phyloP scores from a whole-genome alignment of 2,888 invertebrate genomes.

The Rhamnusium bicolor region DNA sequence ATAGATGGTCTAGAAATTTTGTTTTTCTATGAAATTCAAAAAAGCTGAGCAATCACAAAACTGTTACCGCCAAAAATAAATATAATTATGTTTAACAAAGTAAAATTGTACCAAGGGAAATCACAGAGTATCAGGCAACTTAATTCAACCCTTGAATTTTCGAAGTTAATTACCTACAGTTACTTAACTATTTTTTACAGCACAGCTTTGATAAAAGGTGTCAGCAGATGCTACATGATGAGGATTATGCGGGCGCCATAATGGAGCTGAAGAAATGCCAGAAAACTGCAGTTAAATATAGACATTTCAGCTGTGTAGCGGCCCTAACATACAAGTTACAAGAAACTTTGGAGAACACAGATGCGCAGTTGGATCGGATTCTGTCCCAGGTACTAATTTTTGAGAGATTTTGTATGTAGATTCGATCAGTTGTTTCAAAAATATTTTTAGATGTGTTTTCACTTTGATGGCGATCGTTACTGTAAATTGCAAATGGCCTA shows the following conservation, averaged over 20 bases:
- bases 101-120: no score
- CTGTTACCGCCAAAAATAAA: no score
- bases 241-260: slow-evolving; percentile 92
- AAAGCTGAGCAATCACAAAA: no score
- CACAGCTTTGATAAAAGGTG: slow-evolving; percentile 89
- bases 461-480: slow-evolving; percentile 87
- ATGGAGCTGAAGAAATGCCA: slow-evolving; percentile 91
- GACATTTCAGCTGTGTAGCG: slow-evolving; percentile 93
- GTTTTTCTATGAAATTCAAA: no score
- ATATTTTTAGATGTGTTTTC: slow-evolving; percentile 74
- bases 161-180: no score
- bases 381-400: slow-evolving; percentile 79
- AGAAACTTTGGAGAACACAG: slow-evolving; percentile 92
- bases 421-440: no score
- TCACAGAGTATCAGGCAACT: no score
- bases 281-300: slow-evolving; percentile 86
- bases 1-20: no score
- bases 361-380: slow-evolving; percentile 91
- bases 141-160: no score
- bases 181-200: slow-evolving; percentile 72
- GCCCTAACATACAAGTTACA: slow-evolving; percentile 89
- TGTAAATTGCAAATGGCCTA: slow-evolving; percentile 91
- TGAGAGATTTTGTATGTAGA: neutral
- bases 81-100: no score
- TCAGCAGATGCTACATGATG: slow-evolving; percentile 85